Evolutionary conservation across 2,113 vertebrate species (phyloP).

Genomic region (Callochromis pleurospilus): DNA sequence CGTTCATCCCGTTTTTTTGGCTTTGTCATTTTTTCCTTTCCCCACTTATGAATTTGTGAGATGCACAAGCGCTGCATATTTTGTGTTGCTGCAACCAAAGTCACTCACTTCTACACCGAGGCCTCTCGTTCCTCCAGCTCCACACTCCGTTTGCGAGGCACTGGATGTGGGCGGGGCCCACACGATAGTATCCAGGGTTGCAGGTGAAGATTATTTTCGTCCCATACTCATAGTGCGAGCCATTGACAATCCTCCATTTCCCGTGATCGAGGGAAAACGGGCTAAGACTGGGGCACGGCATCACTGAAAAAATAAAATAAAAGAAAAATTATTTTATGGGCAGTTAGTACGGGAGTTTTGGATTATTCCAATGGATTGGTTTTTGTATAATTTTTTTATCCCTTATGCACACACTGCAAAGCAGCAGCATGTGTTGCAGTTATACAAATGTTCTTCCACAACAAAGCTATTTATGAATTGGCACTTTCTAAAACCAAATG

Average conservation of each 20-base stretch:
- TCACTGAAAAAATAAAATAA: slow-evolving; percentile 64
- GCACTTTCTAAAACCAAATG: slow-evolving; percentile 7
- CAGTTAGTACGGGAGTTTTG: background rate
- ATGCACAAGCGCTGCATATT: background rate
- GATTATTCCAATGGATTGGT: background rate
- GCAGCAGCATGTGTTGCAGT: background rate
- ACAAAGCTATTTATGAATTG: slow-evolving; percentile 14
- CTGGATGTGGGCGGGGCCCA: slow-evolving; percentile 89
- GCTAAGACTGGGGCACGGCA: slow-evolving; percentile 91
- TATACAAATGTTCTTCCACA: background rate
- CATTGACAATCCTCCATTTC: slow-evolving; percentile 93
- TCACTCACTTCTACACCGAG: slow-evolving; percentile 86
- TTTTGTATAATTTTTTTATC: background rate
- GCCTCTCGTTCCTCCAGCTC: slow-evolving; percentile 94
- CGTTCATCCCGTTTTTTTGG: background rate
- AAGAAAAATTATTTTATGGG: background rate
- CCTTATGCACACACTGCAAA: background rate
- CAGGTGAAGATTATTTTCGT: slow-evolving; percentile 95
- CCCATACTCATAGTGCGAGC: slow-evolving; percentile 91
- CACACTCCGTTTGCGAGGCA: slow-evolving; percentile 91
- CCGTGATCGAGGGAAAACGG: slow-evolving; percentile 94
- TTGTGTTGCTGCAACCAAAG: background rate
- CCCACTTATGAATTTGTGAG: background rate
- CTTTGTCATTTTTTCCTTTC: background rate
- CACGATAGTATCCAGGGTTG: slow-evolving; percentile 89